Percentiles rank a stretch among this genome's conserved stretches.
Conservation (phyloP, 1,140 invertebrate genomes). For the Drosophila nebulosa region DNA sequence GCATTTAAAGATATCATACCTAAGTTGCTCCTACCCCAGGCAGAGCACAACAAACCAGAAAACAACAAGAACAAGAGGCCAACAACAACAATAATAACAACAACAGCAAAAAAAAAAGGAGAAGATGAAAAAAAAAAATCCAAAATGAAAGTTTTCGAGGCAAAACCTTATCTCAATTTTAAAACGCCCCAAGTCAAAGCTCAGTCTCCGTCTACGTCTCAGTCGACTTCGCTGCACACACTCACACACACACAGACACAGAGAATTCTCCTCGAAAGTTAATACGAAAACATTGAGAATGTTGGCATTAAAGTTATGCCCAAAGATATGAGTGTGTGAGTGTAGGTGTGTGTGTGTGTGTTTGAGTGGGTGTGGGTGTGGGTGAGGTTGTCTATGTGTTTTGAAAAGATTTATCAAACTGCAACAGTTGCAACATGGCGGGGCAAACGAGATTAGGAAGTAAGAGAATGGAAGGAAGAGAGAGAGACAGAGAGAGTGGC, state of each 20-base stretch:
- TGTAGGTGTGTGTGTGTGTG: neutral
- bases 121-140: conserved; percentile 27
- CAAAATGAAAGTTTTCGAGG: conserved; percentile 78
- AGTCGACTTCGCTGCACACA: conserved; percentile 10
- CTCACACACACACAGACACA: conserved; percentile 11
- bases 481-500: too few species aligned
- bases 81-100: conserved; percentile 18
- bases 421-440: conserved; percentile 39
- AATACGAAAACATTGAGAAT: conserved; percentile 53
- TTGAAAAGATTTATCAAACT: conserved; percentile 46
- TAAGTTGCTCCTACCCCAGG: conserved; percentile 59
- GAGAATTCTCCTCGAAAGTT: conserved; percentile 42
- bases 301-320: conserved; percentile 12
- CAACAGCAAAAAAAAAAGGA: conserved; percentile 21
- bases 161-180: conserved; percentile 81
- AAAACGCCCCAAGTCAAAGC: conserved; percentile 56
- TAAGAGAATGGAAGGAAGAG: neutral
- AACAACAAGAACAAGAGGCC: conserved; percentile 30
- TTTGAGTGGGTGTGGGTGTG: neutral
- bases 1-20: conserved; percentile 80
- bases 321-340: neutral
- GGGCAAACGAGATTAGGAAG: conserved; percentile 13
- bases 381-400: neutral
- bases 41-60: conserved; percentile 52
- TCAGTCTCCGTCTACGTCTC: conserved; percentile 14